Evolutionary conservation across 1,140 invertebrate species (phyloP).

Genomic region (roundworm (Caenorhabditis elegans)): WBcel235 BX284606.5:12124001-12124500

Average conservation of each 20-base stretch:
- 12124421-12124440: too few species aligned
- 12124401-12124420: neutral
- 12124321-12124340: neutral
- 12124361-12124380: neutral
- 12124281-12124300: neutral
- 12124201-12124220: neutral
- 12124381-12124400: conserved; percentile 9
- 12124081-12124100: too few species aligned
- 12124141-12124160: neutral
- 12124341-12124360: neutral
- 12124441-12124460: too few species aligned
- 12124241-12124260: too few species aligned
- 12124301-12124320: neutral
- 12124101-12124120: too few species aligned
- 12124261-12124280: neutral
- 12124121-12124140: neutral
- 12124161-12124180: neutral
- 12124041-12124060: too few species aligned
- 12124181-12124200: neutral
- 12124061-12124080: too few species aligned
- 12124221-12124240: too few species aligned
- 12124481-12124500: too few species aligned
- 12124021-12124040: too few species aligned
- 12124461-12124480: too few species aligned
- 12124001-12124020: too few species aligned